Base-by-base conservation (phyloP, 2,888 invertebrate species). In the Trichopria drosophilae region DNA sequence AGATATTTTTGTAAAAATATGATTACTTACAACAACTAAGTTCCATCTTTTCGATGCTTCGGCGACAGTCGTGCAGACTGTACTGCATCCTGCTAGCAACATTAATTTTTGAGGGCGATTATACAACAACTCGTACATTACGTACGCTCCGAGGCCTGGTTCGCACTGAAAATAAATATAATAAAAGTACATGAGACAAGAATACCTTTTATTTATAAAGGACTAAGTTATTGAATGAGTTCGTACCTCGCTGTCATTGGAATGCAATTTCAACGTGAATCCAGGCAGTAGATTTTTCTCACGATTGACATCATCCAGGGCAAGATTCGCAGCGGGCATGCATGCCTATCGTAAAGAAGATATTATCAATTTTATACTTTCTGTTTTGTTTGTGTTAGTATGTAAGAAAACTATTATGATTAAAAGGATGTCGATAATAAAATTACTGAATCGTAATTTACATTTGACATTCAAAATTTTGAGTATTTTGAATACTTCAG, bases 21-120 rank as follows among this genome's bases (percentile, higher is more conserved):
- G 1, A 40, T 40, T 50, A 85, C 90, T 85, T 79, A 98, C 98
- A 81, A 99, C 98, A 75, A 99, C 92, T 57, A 99, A 84, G 79
- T 99, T 98, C 98, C 98, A 99, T 93, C 98, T 97, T 79, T 95
- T 96, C 48, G 98, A 98, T 31, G 98, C 96, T 79, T 99, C 98
- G 2, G 98, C 98, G 10, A 99, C 96, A 34, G 98, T 96, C 16
- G 99, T 99, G 71, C 98, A 98, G 19, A 99, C 98, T 6, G 96
- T 96, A 66, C 96, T 96, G 77, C 99, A 99, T 43, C 99, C 99
- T 29, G 94, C 93, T 42, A 99, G 80, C 55, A 97, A 79, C 82
- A 96, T 88, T 69, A 96, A 80, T 79, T 96, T 98, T 72, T 91
- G 91, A 13, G 96, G 96, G 54, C 88, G 87, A 77, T 90, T 93